Evolutionary conservation across 1,140 invertebrate genomes (phyloP), one percentile per base, ranked within the genome.

Genomic region (Chrysomallon squamiferum): DNA sequence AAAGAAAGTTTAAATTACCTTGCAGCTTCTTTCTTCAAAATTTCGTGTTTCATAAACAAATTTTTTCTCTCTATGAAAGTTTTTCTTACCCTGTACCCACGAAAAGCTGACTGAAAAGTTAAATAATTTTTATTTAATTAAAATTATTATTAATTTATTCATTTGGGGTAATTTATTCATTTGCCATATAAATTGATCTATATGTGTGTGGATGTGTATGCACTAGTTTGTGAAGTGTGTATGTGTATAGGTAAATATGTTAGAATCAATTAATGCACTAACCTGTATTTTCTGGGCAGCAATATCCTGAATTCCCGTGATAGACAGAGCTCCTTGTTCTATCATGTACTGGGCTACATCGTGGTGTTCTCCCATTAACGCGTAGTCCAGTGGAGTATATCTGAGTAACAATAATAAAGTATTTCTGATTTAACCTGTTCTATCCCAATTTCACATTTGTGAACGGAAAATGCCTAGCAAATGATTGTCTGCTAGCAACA

Each of bases 281-380:
- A 84, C 82, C 78, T 85, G 83, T 43, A 86, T 84, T 73, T 85
- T 86, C 13, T 76, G 68, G 7, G 85, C 84, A 29, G 85, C 84
- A 43, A 86, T 81, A 62, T 85, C 83, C 61, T 86, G 83, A 50
- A 86, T 85, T 35, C 81, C 81, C 9, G 79, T 84, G 61, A 85
- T 85, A 30, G 84, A 84, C 15, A 86, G 68, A 7, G 80, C 84
- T 30, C 84, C 84, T 65, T 84, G 83, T 62, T 86, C 84, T 41
- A 86, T 79, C 77, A 86, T 79, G 65, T 79, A 85, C 74, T 85
- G 84, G 18, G 82, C 83, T 0, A 85, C 84, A 32, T 85, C 84
- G 71, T 85, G 80, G 59, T 86, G 82, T 65, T 86, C 85, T 22
- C 83, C 84, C 80, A 86, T 85, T 64, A 86, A 61, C 3, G 85